phyloP scores from a whole-genome alignment of 2,113 vertebrate species.

The Solea senegalensis region DNA sequence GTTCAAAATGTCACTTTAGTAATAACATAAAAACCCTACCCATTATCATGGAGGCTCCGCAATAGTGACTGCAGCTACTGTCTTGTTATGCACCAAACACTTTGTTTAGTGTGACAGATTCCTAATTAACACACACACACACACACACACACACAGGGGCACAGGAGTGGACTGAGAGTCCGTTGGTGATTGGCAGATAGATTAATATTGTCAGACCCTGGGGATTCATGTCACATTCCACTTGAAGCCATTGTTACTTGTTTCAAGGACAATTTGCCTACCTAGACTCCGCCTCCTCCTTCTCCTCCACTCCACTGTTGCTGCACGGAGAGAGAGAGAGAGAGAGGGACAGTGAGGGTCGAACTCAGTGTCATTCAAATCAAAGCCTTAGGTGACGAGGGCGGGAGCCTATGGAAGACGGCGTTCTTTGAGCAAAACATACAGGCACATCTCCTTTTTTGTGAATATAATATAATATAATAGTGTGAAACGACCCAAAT shows the following conservation, averaged over 20 bases:
- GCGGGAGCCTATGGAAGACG: conserved; percentile 16
- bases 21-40: conserved; percentile 60
- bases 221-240: conserved; percentile 77
- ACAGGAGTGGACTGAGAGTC: conserved; percentile 61
- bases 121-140: conserved; percentile 82
- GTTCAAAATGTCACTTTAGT: conserved; percentile 66
- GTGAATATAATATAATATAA: not conserved
- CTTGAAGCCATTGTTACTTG: conserved; percentile 72
- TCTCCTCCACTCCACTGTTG: conserved; percentile 13
- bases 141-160: conserved; percentile 62
- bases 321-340: conserved; percentile 2
- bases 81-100: conserved; percentile 81
- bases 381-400: conserved; percentile 33
- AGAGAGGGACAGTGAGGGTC: conserved; percentile 18
- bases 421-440: conserved; percentile 35
- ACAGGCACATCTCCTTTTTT: conserved; percentile 13
- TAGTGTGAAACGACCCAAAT: not conserved
- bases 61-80: conserved; percentile 81
- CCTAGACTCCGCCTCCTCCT: not conserved
- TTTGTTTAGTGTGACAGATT: conserved; percentile 75
- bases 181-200: conserved; percentile 82
- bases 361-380: conserved; percentile 28
- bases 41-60: conserved; percentile 32
- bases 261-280: conserved; percentile 77
- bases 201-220: conserved; percentile 82